Conservation (phyloP, 2,888 invertebrate genomes). For the Drosophila leonis region DNA sequence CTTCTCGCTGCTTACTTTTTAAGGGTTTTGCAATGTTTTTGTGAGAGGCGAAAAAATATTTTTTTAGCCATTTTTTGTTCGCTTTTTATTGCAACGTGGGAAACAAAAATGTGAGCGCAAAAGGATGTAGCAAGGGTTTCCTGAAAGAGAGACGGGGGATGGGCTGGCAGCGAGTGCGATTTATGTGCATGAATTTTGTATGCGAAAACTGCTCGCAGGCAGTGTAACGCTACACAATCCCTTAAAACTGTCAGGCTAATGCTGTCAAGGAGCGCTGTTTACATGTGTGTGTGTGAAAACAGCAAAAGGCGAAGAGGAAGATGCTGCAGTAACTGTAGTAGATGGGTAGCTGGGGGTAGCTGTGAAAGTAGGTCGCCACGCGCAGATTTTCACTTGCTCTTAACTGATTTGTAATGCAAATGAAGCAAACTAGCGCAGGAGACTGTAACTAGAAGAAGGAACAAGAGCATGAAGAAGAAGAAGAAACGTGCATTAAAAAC, state of each 20-base stretch:
- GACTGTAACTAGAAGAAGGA: conserved; percentile 38
- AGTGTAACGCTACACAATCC: conserved; percentile 53
- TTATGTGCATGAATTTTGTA: conserved; percentile 66
- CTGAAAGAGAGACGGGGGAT: neutral
- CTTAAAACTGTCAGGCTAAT: conserved; percentile 64
- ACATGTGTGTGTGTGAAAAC: conserved; percentile 21
- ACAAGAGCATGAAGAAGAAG: neutral
- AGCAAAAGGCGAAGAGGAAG: conserved; percentile 7
- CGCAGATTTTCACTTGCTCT: conserved; percentile 70
- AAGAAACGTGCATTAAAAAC: conserved; percentile 22
- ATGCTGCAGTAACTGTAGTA: neutral
- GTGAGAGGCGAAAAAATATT: conserved; percentile 27
- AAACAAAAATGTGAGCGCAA: conserved; percentile 42
- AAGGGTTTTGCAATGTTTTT: conserved; percentile 31
- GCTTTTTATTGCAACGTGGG: conserved; percentile 64
- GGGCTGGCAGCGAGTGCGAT: conserved; percentile 42
- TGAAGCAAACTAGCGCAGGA: conserved; percentile 73
- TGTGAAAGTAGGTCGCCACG: conserved; percentile 70
- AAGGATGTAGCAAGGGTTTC: conserved; percentile 33
- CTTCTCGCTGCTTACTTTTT: conserved; percentile 22
- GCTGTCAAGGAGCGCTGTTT: conserved; percentile 41
- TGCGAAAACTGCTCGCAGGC: conserved; percentile 64
- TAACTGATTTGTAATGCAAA: conserved; percentile 81
- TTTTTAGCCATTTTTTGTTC: conserved; percentile 35
- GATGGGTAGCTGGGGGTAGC: neutral